phyloP scores from a whole-genome alignment of 23 tunicate species.

The Pegea sp. region DNA sequence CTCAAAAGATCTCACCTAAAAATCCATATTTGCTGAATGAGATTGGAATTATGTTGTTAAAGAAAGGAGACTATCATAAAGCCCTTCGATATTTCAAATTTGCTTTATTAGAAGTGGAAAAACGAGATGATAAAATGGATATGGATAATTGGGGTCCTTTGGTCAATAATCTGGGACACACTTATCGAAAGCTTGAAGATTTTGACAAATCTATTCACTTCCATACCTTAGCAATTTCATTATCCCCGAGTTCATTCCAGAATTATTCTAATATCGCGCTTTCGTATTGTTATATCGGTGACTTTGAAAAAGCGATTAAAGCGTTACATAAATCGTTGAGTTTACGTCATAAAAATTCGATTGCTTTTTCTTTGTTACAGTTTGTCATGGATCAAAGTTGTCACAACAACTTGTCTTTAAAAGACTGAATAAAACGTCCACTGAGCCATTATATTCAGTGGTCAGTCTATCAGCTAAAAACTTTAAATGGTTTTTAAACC shows the following conservation, averaged over 20 bases:
- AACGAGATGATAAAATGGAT: slow-evolving; percentile 20
- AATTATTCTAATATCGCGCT: slow-evolving; percentile 69
- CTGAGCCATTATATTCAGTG: too few relatives aligned
- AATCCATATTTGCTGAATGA: slow-evolving; percentile 81
- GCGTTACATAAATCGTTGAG: slow-evolving; percentile 78
- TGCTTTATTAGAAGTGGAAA: slow-evolving; percentile 25
- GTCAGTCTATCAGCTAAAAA: too few relatives aligned
- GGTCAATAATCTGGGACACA: slow-evolving; percentile 68
- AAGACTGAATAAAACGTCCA: too few relatives aligned
- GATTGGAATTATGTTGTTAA: slow-evolving; percentile 47
- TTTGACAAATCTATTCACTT: slow-evolving; percentile 31
- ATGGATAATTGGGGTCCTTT: slow-evolving; percentile 76
- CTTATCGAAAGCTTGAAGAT: slow-evolving; percentile 44
- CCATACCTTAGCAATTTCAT: slow-evolving; percentile 41
- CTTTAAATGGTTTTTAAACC: too few relatives aligned
- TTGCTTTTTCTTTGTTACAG: slow-evolving; percentile 46
- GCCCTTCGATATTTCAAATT: slow-evolving; percentile 59
- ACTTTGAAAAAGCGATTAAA: slow-evolving; percentile 55
- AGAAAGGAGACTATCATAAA: slow-evolving; percentile 25
- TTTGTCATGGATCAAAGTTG: slow-evolving; percentile 42
- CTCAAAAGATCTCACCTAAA: slow-evolving; percentile 43
- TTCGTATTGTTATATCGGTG: slow-evolving; percentile 45
- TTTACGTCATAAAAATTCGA: slow-evolving; percentile 52
- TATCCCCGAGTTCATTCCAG: slow-evolving; percentile 58
- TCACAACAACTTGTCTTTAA: too few relatives aligned